A percentile compares a stretch with the other conserved stretches of the same genome.
phyloP scores from a whole-genome alignment of 2,113 vertebrate genomes.

The Brachyhypopomus gauderio region DNA sequence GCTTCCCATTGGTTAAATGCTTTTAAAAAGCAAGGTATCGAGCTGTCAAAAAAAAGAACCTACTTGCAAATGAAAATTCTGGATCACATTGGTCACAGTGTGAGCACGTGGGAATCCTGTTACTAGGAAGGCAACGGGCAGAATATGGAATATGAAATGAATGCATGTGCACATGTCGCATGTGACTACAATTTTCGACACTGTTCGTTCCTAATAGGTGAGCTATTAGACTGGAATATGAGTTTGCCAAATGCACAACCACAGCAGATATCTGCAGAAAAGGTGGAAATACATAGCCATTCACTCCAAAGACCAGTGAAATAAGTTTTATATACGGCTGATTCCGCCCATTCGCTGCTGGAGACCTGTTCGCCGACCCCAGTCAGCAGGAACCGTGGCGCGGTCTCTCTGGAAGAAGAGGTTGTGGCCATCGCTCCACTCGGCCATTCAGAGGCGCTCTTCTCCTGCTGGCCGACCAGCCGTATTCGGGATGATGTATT shows the following conservation, averaged over 20 bases:
- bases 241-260: neutral
- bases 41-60: neutral
- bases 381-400: neutral
- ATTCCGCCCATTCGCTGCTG: neutral
- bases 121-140: neutral
- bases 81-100: neutral
- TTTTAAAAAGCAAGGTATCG: neutral
- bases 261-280: neutral
- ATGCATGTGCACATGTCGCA: neutral
- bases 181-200: neutral
- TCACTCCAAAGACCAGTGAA: neutral
- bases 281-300: neutral
- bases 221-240: neutral
- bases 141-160: slow-evolving; percentile 17
- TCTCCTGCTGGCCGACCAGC: slow-evolving; percentile 40
- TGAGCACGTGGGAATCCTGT: neutral
- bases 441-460: slow-evolving; percentile 24
- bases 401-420: neutral
- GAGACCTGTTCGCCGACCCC: neutral
- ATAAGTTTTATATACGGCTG: neutral
- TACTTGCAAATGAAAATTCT: neutral
- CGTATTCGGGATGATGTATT: slow-evolving; percentile 55
- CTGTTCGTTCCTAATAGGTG: neutral
- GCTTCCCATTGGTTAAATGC: neutral
- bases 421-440: neutral